A percentile compares a stretch with the other conserved stretches of the same genome.
phyloP scores from a whole-genome alignment of 2,113 vertebrate species.

The Oryzias woworae region DNA sequence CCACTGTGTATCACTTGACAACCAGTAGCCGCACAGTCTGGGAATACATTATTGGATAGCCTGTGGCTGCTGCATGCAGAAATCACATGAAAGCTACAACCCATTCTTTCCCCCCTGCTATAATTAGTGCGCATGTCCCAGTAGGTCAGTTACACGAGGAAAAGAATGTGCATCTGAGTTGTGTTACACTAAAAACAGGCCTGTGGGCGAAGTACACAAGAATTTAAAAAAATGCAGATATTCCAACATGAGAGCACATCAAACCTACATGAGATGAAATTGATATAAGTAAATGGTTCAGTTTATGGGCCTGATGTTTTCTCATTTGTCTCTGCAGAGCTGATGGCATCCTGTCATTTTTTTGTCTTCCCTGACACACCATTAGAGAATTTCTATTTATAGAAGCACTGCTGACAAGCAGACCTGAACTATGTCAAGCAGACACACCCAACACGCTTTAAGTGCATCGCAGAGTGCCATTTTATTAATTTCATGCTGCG shows the following conservation, averaged over 20 bases:
- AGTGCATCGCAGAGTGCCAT: neutral
- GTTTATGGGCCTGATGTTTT: constrained; percentile 3
- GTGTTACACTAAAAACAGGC: constrained; percentile 6
- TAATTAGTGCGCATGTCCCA: constrained; percentile 50
- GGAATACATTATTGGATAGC: constrained; percentile 13
- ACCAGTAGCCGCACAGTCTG: constrained; percentile 16
- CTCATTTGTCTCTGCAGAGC: constrained; percentile 3
- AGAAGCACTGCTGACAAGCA: constrained; percentile 46
- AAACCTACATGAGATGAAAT: constrained; percentile 18
- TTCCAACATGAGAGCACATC: constrained; percentile 10
- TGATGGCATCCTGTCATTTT: constrained; percentile 41
- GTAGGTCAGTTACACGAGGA: constrained; percentile 39
- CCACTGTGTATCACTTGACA: constrained; percentile 18
- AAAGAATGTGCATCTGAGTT: constrained; percentile 8
- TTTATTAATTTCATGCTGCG: constrained; percentile 28
- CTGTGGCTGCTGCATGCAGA: constrained; percentile 27
- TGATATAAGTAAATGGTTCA: constrained; percentile 22
- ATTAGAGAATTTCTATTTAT: constrained; percentile 56
- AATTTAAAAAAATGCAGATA: constrained; percentile 30
- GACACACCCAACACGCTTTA: constrained; percentile 13
- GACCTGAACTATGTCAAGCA: constrained; percentile 28
- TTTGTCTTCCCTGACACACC: constrained; percentile 42
- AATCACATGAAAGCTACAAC: constrained; percentile 26
- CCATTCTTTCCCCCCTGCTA: constrained; percentile 6
- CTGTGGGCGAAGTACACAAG: constrained; percentile 45